Evolutionary conservation across 1,140 invertebrate genomes (phyloP).

Genomic region (Megalonaias nervosa): DNA sequence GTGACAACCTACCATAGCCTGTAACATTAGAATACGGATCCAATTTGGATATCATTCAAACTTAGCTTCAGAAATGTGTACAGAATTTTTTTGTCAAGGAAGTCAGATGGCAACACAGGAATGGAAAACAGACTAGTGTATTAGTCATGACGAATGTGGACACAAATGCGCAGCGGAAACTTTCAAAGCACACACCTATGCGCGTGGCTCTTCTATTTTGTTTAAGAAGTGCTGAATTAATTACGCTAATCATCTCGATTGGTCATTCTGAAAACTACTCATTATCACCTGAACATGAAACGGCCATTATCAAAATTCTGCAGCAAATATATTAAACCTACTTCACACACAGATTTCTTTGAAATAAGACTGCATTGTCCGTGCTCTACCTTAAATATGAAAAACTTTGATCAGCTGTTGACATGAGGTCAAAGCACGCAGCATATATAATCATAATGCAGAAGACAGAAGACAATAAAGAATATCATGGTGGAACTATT

Average conservation of each 20-base stretch:
- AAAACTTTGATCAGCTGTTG: constrained; percentile 46
- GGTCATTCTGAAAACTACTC: constrained; percentile 41
- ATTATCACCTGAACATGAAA: constrained; percentile 42
- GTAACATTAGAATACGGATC: neutral
- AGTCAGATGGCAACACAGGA: neutral
- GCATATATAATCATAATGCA: constrained; percentile 48
- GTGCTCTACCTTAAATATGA: constrained; percentile 46
- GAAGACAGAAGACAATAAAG: constrained; percentile 2
- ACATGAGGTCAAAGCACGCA: constrained; percentile 39
- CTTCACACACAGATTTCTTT: constrained; percentile 33
- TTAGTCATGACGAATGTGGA: constrained; percentile 26
- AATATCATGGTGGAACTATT: constrained; percentile 5
- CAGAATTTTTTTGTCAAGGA: neutral
- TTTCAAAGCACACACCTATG: constrained; percentile 39
- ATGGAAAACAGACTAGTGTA: constrained; percentile 29
- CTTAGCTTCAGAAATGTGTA: neutral
- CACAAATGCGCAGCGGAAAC: constrained; percentile 38
- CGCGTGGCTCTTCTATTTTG: constrained; percentile 30
- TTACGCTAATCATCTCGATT: constrained; percentile 32
- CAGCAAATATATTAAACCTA: too few relatives aligned
- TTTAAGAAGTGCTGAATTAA: constrained; percentile 38
- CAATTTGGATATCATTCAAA: neutral
- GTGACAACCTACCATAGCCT: neutral
- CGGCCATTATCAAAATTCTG: constrained; percentile 1
- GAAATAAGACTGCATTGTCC: constrained; percentile 19